Evolutionary conservation across 2,797 vertebrate genomes (phyloP).

Genomic region (Staurois parvus): DNA sequence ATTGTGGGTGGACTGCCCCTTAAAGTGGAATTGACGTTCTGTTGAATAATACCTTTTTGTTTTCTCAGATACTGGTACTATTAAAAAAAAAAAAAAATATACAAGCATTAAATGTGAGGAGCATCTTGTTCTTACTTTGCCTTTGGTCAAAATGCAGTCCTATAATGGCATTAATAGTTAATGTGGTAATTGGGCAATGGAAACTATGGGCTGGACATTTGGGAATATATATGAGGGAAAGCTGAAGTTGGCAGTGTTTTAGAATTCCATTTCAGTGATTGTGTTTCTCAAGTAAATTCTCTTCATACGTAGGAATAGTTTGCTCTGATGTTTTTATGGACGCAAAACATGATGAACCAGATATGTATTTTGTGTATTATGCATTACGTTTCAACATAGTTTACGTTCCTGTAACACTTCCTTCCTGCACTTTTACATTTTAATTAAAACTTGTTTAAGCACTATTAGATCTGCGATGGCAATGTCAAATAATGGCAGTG

Average conservation of each 20-base stretch:
- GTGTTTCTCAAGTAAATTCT: not conserved
- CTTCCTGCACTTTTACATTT: not conserved
- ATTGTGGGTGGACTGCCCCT: too few species aligned
- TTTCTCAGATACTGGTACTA: too few species aligned
- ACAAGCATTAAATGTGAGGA: too few species aligned
- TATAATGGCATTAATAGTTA: not conserved
- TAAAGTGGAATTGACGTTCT: too few species aligned
- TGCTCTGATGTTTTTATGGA: not conserved
- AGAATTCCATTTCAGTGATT: not conserved
- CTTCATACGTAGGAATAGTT: not conserved
- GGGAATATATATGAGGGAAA: not conserved
- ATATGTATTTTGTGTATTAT: not conserved
- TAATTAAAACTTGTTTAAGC: not conserved
- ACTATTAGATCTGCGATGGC: too few species aligned
- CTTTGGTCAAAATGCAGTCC: not conserved
- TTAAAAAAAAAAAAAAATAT: too few species aligned
- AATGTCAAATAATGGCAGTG: too few species aligned
- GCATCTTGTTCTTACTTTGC: not conserved
- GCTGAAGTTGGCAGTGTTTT: not conserved
- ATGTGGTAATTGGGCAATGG: not conserved
- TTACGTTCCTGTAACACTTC: not conserved
- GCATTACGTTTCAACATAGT: not conserved
- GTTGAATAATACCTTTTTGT: too few species aligned
- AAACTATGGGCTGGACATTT: not conserved
- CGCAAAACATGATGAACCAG: not conserved